phyloP scores from a whole-genome alignment of 2,888 invertebrate genomes.

The Oscheius myriophilus region DNA sequence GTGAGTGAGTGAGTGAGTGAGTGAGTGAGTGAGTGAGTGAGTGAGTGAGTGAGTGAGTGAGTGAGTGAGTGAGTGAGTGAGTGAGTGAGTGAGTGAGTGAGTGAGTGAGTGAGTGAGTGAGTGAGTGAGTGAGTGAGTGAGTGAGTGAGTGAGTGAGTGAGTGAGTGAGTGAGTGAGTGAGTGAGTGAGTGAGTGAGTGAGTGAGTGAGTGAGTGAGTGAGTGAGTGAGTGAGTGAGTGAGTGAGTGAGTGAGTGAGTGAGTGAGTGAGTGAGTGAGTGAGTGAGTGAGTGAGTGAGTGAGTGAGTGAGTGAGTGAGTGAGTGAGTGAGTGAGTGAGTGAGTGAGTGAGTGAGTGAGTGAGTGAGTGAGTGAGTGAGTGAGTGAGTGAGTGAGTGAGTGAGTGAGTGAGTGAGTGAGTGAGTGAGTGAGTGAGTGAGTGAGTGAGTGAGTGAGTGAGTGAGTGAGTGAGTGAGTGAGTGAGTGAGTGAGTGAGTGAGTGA shows the following conservation, averaged over 20 bases:
- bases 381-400: neutral
- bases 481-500: neutral
- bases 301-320: neutral
- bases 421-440: neutral
- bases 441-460: neutral
- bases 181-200: neutral
- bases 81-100: neutral
- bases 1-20: neutral
- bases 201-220: neutral
- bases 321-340: neutral
- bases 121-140: neutral
- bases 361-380: neutral
- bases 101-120: neutral
- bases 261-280: neutral
- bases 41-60: neutral
- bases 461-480: neutral
- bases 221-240: neutral
- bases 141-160: neutral
- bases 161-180: neutral
- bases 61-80: neutral
- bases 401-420: neutral
- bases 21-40: neutral
- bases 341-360: neutral
- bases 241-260: neutral
- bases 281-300: neutral